Conservation (phyloP, 1,140 invertebrate genomes). For the Zaprionus lachaisei region DNA sequence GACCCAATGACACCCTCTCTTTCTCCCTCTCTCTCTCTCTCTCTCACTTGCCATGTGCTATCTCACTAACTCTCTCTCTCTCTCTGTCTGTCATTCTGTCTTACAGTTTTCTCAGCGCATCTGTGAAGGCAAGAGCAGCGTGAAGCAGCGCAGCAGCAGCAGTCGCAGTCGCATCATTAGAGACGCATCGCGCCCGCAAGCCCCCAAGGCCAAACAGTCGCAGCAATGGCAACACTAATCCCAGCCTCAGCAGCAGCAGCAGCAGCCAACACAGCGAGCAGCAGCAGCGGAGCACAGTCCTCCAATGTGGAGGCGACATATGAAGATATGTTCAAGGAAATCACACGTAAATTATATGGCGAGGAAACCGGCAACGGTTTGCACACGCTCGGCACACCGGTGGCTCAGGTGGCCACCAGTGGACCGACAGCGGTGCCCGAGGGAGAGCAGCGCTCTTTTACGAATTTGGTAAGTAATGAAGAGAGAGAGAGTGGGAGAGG, state of each 20-base stretch:
- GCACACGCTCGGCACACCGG: constrained; percentile 84
- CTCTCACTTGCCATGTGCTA: not conserved
- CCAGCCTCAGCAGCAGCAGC: constrained; percentile 28
- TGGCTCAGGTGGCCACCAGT: constrained; percentile 83
- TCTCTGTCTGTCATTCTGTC: not conserved
- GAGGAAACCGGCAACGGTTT: constrained; percentile 89
- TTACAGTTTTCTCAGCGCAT: constrained; percentile 64
- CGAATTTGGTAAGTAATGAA: constrained; percentile 74
- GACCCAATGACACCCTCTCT: not conserved
- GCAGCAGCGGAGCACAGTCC: constrained; percentile 77
- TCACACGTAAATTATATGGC: constrained; percentile 94
- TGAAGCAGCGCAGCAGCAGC: constrained; percentile 47
- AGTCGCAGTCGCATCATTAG: constrained; percentile 49
- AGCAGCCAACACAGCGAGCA: constrained; percentile 70
- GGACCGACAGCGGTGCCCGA: constrained; percentile 83
- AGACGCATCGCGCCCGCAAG: constrained; percentile 60
- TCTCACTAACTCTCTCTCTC: not conserved
- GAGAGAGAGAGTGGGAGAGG: not conserved
- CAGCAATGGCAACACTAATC: constrained; percentile 84
- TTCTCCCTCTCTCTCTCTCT: not conserved
- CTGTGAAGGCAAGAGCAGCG: constrained; percentile 59
- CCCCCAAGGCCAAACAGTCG: constrained; percentile 64
- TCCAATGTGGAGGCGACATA: constrained; percentile 84
- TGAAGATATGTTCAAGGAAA: constrained; percentile 89
- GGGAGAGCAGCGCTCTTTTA: constrained; percentile 84